Evolutionary conservation across 2,113 vertebrate genomes (phyloP).

Genomic region (Pygoscelis antarcticus): DNA sequence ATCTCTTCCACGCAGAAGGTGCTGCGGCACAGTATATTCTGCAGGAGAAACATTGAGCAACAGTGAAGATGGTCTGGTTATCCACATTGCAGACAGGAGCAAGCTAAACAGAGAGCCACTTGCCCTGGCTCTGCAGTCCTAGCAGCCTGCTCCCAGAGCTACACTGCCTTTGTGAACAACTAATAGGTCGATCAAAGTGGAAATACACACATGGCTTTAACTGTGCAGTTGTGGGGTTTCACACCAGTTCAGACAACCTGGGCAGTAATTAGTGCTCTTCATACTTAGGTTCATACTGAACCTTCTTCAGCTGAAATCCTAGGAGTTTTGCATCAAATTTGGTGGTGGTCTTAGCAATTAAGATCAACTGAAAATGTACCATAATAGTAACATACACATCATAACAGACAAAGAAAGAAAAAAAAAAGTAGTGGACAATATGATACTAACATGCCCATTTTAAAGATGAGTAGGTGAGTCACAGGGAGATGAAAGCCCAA

Average conservation of each 20-base stretch:
- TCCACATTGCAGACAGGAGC: neutral
- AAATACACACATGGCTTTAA: neutral
- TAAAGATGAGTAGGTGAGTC: slow-evolving; percentile 2
- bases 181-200: neutral
- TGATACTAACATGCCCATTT: neutral
- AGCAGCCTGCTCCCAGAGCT: neutral
- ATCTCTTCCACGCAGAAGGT: neutral
- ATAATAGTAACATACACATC: neutral
- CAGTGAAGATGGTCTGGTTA: neutral
- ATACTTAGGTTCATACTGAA: neutral
- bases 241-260: neutral
- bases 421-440: neutral
- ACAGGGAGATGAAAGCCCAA: neutral
- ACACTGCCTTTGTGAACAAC: neutral
- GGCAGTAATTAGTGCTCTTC: neutral
- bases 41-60: neutral
- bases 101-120: neutral
- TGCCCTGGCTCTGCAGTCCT: neutral
- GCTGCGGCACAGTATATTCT: neutral
- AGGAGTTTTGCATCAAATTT: neutral
- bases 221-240: neutral
- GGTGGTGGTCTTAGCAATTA: neutral
- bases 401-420: neutral
- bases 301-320: neutral
- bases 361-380: neutral